These are phyloP conservation scores for Arctia plantaginis DNA, from an alignment of 2,888 invertebrate genomes.

Conservation along the genomic window DNA sequence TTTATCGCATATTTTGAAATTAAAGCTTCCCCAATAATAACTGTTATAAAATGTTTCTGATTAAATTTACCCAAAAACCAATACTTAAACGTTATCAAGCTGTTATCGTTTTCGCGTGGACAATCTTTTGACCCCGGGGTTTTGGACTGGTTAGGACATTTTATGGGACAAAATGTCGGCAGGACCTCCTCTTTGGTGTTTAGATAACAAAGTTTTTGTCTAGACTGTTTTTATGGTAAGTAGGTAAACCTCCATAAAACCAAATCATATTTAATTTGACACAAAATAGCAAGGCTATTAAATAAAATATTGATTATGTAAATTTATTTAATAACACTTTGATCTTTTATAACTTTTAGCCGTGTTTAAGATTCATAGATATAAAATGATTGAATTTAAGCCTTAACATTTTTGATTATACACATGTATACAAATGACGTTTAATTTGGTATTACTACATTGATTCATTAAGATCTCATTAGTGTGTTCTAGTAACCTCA, in stretches of 20 bases:
- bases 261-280: conserved; percentile 33
- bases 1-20: conserved; percentile 84
- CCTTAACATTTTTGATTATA: background rate
- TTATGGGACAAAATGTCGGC: conserved; percentile 36
- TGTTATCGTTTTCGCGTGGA: conserved; percentile 63
- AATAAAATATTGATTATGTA: conserved; percentile 9
- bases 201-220: conserved; percentile 47
- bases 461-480: background rate
- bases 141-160: conserved; percentile 38
- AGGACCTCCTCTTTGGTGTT: conserved; percentile 54
- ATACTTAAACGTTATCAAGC: conserved; percentile 82
- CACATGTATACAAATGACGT: background rate
- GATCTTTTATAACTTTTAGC: background rate
- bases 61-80: conserved; percentile 83
- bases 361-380: background rate
- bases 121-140: conserved; percentile 57
- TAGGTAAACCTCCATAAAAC: conserved; percentile 26
- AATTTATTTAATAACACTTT: background rate
- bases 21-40: conserved; percentile 77
- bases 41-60: conserved; percentile 80
- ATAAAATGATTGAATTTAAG: background rate
- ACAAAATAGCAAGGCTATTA: conserved; percentile 9
- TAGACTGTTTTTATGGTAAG: conserved; percentile 49
- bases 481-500: background rate
- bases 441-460: background rate